phyloP scores from a whole-genome alignment of 2,797 vertebrate species.

The Cyclopterus lumpus region DNA sequence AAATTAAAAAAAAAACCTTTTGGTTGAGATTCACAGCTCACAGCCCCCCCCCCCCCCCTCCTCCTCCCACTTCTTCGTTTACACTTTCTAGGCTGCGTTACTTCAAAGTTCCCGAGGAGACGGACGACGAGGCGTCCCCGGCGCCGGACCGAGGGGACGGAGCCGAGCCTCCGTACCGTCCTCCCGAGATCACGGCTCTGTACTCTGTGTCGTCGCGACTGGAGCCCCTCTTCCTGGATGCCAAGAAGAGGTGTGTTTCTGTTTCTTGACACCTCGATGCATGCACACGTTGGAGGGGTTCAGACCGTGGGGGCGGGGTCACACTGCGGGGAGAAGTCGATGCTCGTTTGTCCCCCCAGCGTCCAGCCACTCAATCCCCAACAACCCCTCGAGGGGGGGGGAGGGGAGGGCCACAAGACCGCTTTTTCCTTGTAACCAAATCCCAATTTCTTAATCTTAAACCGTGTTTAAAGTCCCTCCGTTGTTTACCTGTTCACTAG shows the following conservation, averaged over 20 bases:
- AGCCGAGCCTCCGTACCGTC: constrained; percentile 84
- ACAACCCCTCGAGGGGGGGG: background rate
- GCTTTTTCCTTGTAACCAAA: too few relatives aligned
- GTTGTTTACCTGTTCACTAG: background rate
- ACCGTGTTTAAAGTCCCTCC: too few relatives aligned
- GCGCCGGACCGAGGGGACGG: constrained; percentile 74
- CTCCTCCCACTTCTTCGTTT: background rate
- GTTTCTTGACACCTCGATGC: constrained; percentile 16
- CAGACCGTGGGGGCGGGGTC: constrained; percentile 31
- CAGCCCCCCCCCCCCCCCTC: background rate
- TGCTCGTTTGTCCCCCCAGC: constrained; percentile 5
- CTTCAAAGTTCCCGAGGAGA: constrained; percentile 84
- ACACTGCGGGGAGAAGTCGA: constrained; percentile 9
- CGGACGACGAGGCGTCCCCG: constrained; percentile 45
- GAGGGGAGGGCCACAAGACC: too few relatives aligned
- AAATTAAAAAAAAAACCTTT: constrained; percentile 20
- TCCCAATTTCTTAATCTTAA: background rate
- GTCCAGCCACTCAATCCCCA: constrained; percentile 13
- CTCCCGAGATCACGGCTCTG: constrained; percentile 91
- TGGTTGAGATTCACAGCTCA: constrained; percentile 22
- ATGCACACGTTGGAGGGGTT: constrained; percentile 21
- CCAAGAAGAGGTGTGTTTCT: constrained; percentile 86
- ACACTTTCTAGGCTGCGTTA: constrained; percentile 81
- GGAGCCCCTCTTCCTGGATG: constrained; percentile 90
- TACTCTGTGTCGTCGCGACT: constrained; percentile 90